phyloP scores from a whole-genome alignment of 2,113 vertebrate genomes.

The Megaptera novaeangliae region DNA sequence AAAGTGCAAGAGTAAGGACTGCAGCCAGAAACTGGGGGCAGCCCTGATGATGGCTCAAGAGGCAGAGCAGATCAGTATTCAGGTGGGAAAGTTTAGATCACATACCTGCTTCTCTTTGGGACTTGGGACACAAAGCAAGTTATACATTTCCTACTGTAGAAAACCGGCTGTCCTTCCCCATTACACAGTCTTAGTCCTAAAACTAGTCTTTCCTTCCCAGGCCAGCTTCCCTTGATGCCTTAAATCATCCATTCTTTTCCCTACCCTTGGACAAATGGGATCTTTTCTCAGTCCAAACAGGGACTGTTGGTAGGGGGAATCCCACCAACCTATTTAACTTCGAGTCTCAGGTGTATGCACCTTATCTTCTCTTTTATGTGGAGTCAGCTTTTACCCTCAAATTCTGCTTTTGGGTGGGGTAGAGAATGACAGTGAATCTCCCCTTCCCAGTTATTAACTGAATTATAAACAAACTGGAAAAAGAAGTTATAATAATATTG shows the following conservation, averaged over 20 bases:
- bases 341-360: background rate
- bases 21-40: conserved; percentile 45
- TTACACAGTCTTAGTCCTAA: background rate
- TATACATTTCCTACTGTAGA: background rate
- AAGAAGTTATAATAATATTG: conserved; percentile 19
- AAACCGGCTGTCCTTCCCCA: background rate
- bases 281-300: background rate
- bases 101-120: background rate
- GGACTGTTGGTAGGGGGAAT: background rate
- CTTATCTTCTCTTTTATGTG: background rate
- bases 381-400: conserved; percentile 2
- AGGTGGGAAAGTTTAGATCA: conserved; percentile 49
- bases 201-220: background rate
- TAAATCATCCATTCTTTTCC: background rate
- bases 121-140: background rate
- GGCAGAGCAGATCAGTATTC: conserved; percentile 62
- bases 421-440: conserved; percentile 3
- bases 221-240: background rate
- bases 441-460: background rate
- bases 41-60: conserved; percentile 70
- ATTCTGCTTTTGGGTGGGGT: background rate
- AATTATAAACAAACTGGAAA: conserved; percentile 32
- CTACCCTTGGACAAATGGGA: background rate
- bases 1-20: conserved; percentile 61
- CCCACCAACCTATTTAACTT: background rate